A percentile compares a stretch with the other conserved stretches of the same genome.
Evolutionary conservation across 2,888 invertebrate genomes (phyloP).

Genomic region (Melangyna quadrimaculata): DNA sequence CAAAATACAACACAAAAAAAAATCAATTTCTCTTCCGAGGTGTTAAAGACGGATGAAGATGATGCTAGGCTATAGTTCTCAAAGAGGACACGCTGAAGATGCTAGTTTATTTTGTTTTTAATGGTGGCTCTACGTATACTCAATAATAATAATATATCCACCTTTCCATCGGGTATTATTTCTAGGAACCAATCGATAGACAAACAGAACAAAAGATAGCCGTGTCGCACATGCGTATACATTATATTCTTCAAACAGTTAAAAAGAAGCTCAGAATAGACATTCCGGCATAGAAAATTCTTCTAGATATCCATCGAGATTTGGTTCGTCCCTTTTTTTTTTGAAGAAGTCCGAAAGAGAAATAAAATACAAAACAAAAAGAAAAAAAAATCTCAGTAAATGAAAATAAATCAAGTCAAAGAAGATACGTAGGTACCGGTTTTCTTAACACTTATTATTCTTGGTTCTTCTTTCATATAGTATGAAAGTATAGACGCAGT

Average conservation of each 20-base stretch:
- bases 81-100: conserved; percentile 20
- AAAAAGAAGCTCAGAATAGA: conserved; percentile 54
- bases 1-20: conserved; percentile 14
- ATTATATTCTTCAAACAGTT: conserved; percentile 17
- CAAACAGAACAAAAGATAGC: conserved; percentile 69
- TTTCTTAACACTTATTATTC: conserved; percentile 20
- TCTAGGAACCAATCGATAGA: conserved; percentile 68
- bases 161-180: conserved; percentile 55
- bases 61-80: conserved; percentile 31
- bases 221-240: conserved; percentile 65
- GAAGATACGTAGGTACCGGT: conserved; percentile 60
- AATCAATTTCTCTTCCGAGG: conserved; percentile 50
- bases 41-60: conserved; percentile 52
- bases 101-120: conserved; percentile 46
- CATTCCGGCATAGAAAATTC: conserved; percentile 65
- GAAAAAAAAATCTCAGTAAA: conserved; percentile 41
- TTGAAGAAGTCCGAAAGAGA: conserved; percentile 28
- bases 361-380: conserved; percentile 34
- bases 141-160: conserved; percentile 63
- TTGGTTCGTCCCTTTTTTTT: conserved; percentile 51
- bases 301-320: conserved; percentile 30
- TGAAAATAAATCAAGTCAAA: conserved; percentile 67
- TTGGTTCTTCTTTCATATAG: neutral
- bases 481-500: neutral
- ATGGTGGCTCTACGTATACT: conserved; percentile 53